phyloP scores from a whole-genome alignment of 2,797 vertebrate species.

The Huso huso region DNA sequence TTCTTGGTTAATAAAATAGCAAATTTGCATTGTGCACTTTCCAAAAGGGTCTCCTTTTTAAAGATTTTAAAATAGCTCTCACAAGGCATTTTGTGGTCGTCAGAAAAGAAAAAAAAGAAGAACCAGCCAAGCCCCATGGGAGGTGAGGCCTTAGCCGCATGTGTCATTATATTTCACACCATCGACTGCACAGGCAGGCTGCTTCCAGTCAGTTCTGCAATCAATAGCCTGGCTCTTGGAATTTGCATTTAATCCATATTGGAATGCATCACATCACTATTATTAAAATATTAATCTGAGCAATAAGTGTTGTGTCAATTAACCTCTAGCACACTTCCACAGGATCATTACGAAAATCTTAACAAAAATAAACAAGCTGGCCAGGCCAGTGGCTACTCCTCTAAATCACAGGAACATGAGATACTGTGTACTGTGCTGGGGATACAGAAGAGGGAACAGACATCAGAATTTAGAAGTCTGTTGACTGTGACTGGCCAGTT shows the following conservation, averaged over 20 bases:
- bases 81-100: too few species aligned
- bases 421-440: background rate
- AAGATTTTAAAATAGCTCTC: too few species aligned
- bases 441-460: too few species aligned
- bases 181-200: background rate
- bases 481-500: too few species aligned
- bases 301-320: conserved; percentile 8
- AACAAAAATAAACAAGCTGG: background rate
- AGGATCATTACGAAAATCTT: background rate
- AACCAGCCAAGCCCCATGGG: background rate
- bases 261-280: background rate
- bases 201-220: background rate
- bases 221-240: background rate
- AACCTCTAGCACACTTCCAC: background rate
- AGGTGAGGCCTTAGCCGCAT: background rate
- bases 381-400: background rate
- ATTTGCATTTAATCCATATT: conserved; percentile 5
- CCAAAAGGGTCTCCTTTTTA: too few species aligned
- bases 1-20: too few species aligned
- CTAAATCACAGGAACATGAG: background rate
- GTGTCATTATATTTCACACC: background rate
- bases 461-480: too few species aligned
- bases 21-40: too few species aligned
- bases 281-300: conserved; percentile 7
- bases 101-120: background rate